phyloP scores from a whole-genome alignment of 2,113 vertebrate species.

The Accipiter virgatus region DNA sequence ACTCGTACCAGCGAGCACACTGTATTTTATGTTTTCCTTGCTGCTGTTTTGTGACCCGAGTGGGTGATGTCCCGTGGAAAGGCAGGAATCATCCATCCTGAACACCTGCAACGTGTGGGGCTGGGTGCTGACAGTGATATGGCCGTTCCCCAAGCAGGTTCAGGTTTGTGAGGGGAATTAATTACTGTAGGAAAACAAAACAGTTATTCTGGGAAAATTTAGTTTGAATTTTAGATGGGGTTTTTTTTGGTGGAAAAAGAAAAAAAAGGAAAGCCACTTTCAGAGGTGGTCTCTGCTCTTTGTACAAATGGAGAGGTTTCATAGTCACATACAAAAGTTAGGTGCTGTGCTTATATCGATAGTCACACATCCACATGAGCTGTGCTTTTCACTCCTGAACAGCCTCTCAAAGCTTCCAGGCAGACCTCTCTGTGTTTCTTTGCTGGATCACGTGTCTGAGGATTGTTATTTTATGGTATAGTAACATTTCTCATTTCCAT shows the following conservation, averaged over 20 bases:
- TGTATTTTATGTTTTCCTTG: not conserved
- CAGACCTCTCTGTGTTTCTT: not conserved
- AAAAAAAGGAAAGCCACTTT: not conserved
- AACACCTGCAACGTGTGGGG: not conserved
- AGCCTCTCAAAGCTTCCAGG: not conserved
- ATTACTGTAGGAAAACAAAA: not conserved
- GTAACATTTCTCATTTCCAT: not conserved
- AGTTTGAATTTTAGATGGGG: not conserved
- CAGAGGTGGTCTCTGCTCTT: not conserved
- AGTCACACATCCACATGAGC: not conserved
- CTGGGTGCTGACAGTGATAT: not conserved
- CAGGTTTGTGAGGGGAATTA: not conserved
- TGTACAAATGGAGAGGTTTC: not conserved
- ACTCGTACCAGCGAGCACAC: fast-evolving
- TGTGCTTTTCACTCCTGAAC: not conserved
- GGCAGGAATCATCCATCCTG: not conserved
- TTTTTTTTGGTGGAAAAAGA: not conserved
- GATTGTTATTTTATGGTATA: not conserved
- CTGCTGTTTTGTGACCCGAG: not conserved
- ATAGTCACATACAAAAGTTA: not conserved
- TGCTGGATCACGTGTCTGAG: not conserved
- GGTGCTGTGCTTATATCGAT: not conserved
- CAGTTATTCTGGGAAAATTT: not conserved
- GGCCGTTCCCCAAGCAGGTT: not conserved
- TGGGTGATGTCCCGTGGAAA: not conserved